Evolutionary conservation across 2,797 vertebrate genomes (phyloP).

Genomic region (Paratrypauchen microcephalus): DNA sequence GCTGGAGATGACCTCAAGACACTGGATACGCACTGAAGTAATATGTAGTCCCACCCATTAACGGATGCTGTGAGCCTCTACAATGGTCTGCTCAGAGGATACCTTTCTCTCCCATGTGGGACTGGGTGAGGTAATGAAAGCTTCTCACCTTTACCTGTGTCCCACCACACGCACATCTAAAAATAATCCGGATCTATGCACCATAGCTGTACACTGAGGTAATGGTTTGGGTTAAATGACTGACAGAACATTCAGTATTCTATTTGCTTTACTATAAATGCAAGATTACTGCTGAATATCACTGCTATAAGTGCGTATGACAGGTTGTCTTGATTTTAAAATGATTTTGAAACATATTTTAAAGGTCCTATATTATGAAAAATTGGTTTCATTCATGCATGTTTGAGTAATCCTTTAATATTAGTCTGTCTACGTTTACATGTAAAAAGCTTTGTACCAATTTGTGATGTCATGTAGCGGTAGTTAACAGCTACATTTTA

Average conservation of each 20-base stretch:
- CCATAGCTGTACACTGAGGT: background rate
- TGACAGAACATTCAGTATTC: background rate
- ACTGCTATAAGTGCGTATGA: background rate
- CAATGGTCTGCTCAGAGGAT: conserved; percentile 13
- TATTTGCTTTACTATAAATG: background rate
- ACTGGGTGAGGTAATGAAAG: conserved; percentile 26
- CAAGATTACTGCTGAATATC: background rate
- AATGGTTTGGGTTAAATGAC: conserved; percentile 3
- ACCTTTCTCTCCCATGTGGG: conserved; percentile 12
- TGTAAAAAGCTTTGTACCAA: too few relatives aligned
- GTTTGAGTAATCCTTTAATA: too few relatives aligned
- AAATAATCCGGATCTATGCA: background rate
- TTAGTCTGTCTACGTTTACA: too few relatives aligned
- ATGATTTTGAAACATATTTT: too few relatives aligned
- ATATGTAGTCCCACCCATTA: conserved; percentile 29
- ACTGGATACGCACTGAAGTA: conserved; percentile 41
- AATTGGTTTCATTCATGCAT: too few relatives aligned
- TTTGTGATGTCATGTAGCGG: too few relatives aligned
- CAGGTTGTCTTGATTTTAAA: too few relatives aligned
- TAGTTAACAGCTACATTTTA: too few relatives aligned
- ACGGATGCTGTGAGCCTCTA: conserved; percentile 27
- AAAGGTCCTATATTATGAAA: too few relatives aligned
- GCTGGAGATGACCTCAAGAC: conserved; percentile 34
- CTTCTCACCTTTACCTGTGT: conserved; percentile 18
- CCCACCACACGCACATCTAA: conserved; percentile 5